Evolutionary conservation across 2,797 vertebrate species (phyloP), one percentile per base, ranked within the genome.

Genomic region (Poliocrania exsul): DNA sequence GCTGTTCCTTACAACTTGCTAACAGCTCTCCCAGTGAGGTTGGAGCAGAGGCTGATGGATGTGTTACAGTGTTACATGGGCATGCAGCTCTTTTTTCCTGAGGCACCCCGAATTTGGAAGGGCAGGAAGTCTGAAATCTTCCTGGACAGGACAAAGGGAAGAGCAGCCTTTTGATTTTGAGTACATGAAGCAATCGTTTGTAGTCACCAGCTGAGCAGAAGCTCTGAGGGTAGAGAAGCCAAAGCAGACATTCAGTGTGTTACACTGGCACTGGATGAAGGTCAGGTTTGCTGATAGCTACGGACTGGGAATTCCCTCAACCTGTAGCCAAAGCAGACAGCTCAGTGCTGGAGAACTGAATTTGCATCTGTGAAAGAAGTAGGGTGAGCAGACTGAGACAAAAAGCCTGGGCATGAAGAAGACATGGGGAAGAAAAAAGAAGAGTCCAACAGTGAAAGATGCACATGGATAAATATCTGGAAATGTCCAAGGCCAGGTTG

Each of bases 1-100:
- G 29, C 91, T 83, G 78, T 77, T 81, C 79, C 64, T 65, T 81
- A 50, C 50, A 74, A 38, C 65, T 46, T 83, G 69, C 46, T 72
- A 92, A 50, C 65, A 35, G 70, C 78, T 69, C 54, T 46, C 35
- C 56, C 33, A 2, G 25, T n/a, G 31, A 0, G 4, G 35, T 44
- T 84, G 44, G 24, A 53, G 2, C 16, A 70, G 35, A 60, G 61
- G 50, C 37, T 66, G 80, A 56, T 1, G 21, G 46, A 17, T 86
- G 57, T 13, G 2, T 62, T 60, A 33, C 26, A 25, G 42, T 70
- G 50, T 86, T 74, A 13, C 16, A 46, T 26, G 2, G 2, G 46
- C 28, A 11, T 29, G 69, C 81, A 28, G n/a, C 29, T 44, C 75
- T 89, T 58, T 38, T 81, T 33, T 82, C 60, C 38, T 66, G 51